Percentiles rank a stretch among this genome's conserved stretches.
phyloP scores from a whole-genome alignment of 2,888 invertebrate species.

The Dexiosoma caninum region DNA sequence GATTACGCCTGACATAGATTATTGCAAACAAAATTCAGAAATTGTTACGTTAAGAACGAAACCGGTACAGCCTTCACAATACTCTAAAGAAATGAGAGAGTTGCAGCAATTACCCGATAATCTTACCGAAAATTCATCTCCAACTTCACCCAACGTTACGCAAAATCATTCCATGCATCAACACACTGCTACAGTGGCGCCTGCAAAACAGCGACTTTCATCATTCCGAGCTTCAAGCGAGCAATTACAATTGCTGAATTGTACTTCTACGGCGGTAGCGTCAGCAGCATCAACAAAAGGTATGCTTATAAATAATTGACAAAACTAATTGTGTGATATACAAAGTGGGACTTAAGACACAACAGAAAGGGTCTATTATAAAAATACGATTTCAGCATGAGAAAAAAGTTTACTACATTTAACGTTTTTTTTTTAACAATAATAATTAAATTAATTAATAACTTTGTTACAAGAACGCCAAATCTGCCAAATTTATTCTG shows the following conservation, averaged over 20 bases:
- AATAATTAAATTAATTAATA: too few relatives aligned
- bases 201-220: slow-evolving; percentile 77
- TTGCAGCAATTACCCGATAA: slow-evolving; percentile 72
- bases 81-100: slow-evolving; percentile 71
- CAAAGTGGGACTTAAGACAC: slow-evolving; percentile 41
- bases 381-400: not conserved
- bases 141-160: slow-evolving; percentile 51
- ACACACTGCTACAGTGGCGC: slow-evolving; percentile 73
- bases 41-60: slow-evolving; percentile 77
- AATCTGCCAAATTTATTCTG: too few relatives aligned
- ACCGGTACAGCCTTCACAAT: slow-evolving; percentile 70
- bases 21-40: slow-evolving; percentile 77
- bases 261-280: slow-evolving; percentile 39
- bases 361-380: not conserved
- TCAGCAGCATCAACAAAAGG: slow-evolving; percentile 68
- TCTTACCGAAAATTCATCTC: slow-evolving; percentile 62
- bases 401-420: not conserved
- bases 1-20: slow-evolving; percentile 76
- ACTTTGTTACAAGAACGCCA: too few relatives aligned
- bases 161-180: slow-evolving; percentile 56
- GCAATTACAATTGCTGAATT: slow-evolving; percentile 73
- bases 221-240: slow-evolving; percentile 77
- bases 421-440: not conserved
- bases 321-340: slow-evolving; percentile 23
- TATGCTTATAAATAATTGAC: slow-evolving; percentile 65